These are phyloP conservation scores for Rhodeus uyekii DNA, from an alignment of 2,797 vertebrate genomes.

Conservation along the genomic window DNA sequence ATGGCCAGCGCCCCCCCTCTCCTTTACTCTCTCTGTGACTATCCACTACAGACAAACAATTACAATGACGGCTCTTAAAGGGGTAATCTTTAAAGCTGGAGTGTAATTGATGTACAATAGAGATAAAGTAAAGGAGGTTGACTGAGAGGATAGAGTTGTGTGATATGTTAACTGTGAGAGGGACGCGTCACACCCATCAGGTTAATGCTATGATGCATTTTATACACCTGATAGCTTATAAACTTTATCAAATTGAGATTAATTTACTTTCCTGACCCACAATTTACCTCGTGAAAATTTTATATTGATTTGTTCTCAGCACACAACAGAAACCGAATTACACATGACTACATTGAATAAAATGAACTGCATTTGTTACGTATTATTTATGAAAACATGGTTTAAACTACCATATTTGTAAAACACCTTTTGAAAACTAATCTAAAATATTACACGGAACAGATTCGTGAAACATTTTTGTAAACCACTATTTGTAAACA, in stretches of 20 bases:
- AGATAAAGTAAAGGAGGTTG: slow-evolving; percentile 36
- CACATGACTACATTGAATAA: not conserved
- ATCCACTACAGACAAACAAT: slow-evolving; percentile 46
- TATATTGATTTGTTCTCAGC: not conserved
- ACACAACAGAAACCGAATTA: not conserved
- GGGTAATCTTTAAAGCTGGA: slow-evolving; percentile 53
- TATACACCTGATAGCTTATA: not conserved
- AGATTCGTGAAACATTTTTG: too few relatives aligned
- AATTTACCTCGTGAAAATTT: not conserved
- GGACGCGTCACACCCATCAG: not conserved
- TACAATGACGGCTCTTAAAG: slow-evolving; percentile 56
- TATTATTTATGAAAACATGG: too few relatives aligned
- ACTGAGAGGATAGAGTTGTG: slow-evolving; percentile 18
- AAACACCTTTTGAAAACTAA: too few relatives aligned
- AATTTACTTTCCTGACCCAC: too few relatives aligned
- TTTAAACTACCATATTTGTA: not conserved
- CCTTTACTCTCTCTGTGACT: slow-evolving; percentile 49
- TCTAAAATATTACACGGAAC: too few relatives aligned
- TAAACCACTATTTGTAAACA: too few relatives aligned
- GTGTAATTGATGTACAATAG: slow-evolving; percentile 59
- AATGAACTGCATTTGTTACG: too few relatives aligned
- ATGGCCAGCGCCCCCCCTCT: slow-evolving; percentile 48
- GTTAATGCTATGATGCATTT: not conserved
- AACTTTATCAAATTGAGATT: not conserved
- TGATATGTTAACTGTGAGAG: not conserved